phyloP scores from a whole-genome alignment of 23 tunicate genomes.

The Botrylloides violaceus region DNA sequence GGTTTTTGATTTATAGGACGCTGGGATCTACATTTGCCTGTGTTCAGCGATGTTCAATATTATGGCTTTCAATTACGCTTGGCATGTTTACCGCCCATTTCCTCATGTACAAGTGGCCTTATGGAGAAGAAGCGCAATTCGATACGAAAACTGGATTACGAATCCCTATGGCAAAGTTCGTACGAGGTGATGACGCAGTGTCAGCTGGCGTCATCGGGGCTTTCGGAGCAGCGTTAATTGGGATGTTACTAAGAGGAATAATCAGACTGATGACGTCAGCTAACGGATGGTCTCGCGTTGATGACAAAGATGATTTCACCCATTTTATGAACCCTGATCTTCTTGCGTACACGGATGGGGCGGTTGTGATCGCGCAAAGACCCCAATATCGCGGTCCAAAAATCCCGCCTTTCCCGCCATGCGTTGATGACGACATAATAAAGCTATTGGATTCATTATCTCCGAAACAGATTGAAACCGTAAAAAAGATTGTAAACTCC shows the following conservation, averaged over 20 bases:
- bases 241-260: slow-evolving; percentile 19
- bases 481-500: slow-evolving; percentile 46
- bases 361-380: slow-evolving; percentile 35
- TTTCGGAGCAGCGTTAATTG: slow-evolving; percentile 24
- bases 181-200: slow-evolving; percentile 24
- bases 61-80: slow-evolving; percentile 43
- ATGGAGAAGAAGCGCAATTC: slow-evolving; percentile 5
- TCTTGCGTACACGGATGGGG: slow-evolving; percentile 48
- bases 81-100: slow-evolving; percentile 33
- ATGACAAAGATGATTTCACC: slow-evolving; percentile 69
- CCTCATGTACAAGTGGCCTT: slow-evolving; percentile 40
- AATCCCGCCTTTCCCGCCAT: slow-evolving; percentile 20
- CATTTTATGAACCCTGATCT: slow-evolving; percentile 33
- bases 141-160: slow-evolving; percentile 11
- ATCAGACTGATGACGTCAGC: slow-evolving; percentile 13
- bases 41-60: slow-evolving; percentile 40
- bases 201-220: slow-evolving; percentile 43
- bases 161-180: slow-evolving; percentile 11
- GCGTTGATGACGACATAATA: slow-evolving; percentile 21
- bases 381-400: slow-evolving; percentile 5
- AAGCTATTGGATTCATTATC: slow-evolving; percentile 26
- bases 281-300: slow-evolving; percentile 42
- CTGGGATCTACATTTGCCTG: slow-evolving; percentile 66
- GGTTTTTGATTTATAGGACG: too few relatives aligned
- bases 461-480: slow-evolving; percentile 27